These are phyloP conservation scores for Lipophrys pholis DNA, from an alignment of 2,113 vertebrate genomes.

Conservation along the genomic window DNA sequence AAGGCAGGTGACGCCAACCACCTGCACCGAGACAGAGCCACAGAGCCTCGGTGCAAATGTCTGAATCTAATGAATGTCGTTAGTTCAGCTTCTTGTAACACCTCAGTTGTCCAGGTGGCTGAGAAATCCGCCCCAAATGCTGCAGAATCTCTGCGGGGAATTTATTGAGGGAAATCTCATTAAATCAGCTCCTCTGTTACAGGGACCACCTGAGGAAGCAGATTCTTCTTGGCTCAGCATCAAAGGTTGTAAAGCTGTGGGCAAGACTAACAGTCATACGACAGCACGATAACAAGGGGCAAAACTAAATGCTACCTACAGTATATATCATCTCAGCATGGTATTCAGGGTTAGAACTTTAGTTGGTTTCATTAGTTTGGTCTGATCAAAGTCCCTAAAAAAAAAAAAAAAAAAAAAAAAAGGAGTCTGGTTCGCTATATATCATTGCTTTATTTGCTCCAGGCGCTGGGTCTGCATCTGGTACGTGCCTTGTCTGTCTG, in stretches of 20 bases:
- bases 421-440: slow-evolving; percentile 1
- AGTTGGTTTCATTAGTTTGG: background rate
- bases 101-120: slow-evolving; percentile 6
- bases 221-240: slow-evolving; percentile 24
- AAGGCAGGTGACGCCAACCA: background rate
- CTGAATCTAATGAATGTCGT: slow-evolving; percentile 21
- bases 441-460: slow-evolving; percentile 5
- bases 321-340: background rate
- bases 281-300: background rate
- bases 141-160: slow-evolving; percentile 4
- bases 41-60: background rate
- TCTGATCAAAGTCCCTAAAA: background rate
- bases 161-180: background rate
- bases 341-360: background rate
- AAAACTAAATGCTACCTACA: background rate
- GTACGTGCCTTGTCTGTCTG: slow-evolving; percentile 11
- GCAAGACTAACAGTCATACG: background rate
- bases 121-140: slow-evolving; percentile 4
- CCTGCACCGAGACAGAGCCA: background rate
- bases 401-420: background rate
- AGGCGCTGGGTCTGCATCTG: slow-evolving; percentile 46
- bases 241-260: slow-evolving; percentile 3
- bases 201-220: background rate
- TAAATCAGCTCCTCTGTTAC: slow-evolving; percentile 3
- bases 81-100: background rate